Conservation (phyloP, 2,797 vertebrate species). For the Microchirus variegatus region DNA sequence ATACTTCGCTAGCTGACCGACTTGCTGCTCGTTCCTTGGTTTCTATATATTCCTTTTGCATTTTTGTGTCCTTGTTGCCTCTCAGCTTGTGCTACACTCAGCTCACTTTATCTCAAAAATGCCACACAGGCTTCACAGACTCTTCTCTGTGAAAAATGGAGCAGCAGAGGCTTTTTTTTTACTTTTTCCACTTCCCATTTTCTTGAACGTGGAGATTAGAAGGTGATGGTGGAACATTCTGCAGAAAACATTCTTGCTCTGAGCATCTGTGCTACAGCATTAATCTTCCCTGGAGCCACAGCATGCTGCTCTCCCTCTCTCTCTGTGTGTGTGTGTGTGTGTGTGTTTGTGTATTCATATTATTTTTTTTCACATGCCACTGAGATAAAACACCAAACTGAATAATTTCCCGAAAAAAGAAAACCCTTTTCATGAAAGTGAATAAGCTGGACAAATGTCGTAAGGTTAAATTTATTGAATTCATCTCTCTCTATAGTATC, state of each 20-base stretch:
- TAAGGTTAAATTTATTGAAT: slow-evolving; percentile 72
- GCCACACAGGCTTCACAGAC: slow-evolving; percentile 30
- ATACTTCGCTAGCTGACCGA: no score
- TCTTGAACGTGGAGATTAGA: slow-evolving; percentile 65
- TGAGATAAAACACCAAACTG: slow-evolving; percentile 26
- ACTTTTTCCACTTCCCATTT: slow-evolving; percentile 34
- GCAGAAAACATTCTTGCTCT: slow-evolving; percentile 41
- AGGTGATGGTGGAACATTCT: slow-evolving; percentile 54
- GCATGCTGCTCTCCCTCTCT: no score
- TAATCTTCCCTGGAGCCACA: slow-evolving; percentile 41
- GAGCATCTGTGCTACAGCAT: slow-evolving; percentile 39
- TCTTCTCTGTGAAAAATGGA: slow-evolving; percentile 70
- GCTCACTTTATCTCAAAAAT: slow-evolving; percentile 36
- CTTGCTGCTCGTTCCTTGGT: no score
- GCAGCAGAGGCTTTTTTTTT: slow-evolving; percentile 55
- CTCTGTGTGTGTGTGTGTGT: background rate
- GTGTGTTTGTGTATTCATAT: background rate
- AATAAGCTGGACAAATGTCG: slow-evolving; percentile 36
- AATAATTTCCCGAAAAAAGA: background rate
- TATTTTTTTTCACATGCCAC: background rate
- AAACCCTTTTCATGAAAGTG: slow-evolving; percentile 29
- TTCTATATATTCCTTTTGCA: no score
- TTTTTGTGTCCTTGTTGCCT: slow-evolving; percentile 11
- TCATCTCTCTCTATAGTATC: slow-evolving; percentile 49
- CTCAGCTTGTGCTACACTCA: slow-evolving; percentile 28